These are phyloP conservation scores for Sciurus vulgaris DNA, from an alignment of 2,797 vertebrate genomes.

Conservation along the genomic window DNA sequence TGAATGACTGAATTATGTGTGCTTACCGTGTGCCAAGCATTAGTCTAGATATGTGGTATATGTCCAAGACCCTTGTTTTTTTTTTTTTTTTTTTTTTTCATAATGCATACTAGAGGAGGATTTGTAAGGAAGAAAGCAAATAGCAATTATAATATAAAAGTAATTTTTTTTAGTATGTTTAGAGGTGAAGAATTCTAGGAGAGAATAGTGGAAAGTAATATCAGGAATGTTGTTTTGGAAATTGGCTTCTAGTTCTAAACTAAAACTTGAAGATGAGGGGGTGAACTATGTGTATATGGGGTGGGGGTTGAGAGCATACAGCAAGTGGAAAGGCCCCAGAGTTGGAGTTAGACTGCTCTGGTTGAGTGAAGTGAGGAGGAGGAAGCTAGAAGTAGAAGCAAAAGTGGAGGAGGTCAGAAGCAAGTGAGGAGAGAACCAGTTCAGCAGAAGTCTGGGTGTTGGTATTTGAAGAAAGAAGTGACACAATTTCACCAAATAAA, in stretches of 20 bases:
- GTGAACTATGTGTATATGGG: background rate
- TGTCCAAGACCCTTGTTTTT: background rate
- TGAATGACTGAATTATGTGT: background rate
- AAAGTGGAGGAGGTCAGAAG: background rate
- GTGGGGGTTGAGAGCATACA: fast-evolving
- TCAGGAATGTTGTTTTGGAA: background rate
- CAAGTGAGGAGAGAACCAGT: background rate
- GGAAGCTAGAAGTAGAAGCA: background rate
- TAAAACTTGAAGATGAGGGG: background rate
- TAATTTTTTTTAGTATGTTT: slow-evolving; percentile 9
- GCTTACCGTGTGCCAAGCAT: background rate
- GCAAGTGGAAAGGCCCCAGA: background rate
- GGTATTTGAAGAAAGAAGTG: background rate
- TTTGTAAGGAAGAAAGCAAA: background rate
- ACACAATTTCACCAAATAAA: background rate
- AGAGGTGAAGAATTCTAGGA: background rate
- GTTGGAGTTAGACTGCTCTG: background rate
- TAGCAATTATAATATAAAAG: background rate
- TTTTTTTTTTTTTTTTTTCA: background rate
- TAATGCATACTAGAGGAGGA: background rate
- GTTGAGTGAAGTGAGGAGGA: background rate
- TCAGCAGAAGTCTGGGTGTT: background rate
- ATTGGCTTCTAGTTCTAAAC: background rate
- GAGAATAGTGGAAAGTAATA: background rate
- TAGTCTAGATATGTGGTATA: slow-evolving; percentile 24